Evolutionary conservation across 2,797 vertebrate genomes (phyloP).

Genomic region (Zenarchopterus dispar): DNA sequence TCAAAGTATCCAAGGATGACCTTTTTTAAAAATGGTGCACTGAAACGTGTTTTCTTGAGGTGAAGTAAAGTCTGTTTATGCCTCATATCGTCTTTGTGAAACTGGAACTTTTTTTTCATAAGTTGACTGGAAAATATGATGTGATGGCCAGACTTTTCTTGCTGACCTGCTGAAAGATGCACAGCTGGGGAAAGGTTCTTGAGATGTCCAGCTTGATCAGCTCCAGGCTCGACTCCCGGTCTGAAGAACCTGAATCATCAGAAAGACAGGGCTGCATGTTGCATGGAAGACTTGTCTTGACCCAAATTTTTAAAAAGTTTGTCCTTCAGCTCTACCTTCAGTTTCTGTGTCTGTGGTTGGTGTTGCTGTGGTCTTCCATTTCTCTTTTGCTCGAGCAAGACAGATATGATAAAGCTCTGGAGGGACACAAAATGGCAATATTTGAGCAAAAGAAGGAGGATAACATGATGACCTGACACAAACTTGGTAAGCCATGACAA

Average conservation of each 20-base stretch:
- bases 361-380: conserved; percentile 85
- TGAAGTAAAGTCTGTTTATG: too few relatives aligned
- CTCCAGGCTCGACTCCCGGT: conserved; percentile 94
- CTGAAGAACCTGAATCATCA: conserved; percentile 86
- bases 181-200: conserved; percentile 93
- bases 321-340: conserved; percentile 81
- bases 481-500: neutral
- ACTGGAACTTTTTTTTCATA: too few relatives aligned
- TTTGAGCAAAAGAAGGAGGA: neutral
- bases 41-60: too few relatives aligned
- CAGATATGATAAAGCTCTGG: conserved; percentile 94
- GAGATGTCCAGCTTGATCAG: conserved; percentile 98
- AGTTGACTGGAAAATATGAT: too few relatives aligned
- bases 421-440: conserved; percentile 20
- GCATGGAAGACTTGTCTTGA: neutral
- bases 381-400: conserved; percentile 91
- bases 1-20: neutral
- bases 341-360: conserved; percentile 78
- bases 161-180: conserved; percentile 95
- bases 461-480: conserved; percentile 11
- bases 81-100: too few relatives aligned
- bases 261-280: neutral
- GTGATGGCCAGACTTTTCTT: neutral
- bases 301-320: neutral
- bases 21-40: too few relatives aligned